Evolutionary conservation across 92 coral and sea anemone genomes (phyloP).

Genomic region (Epizoanthus illoricatus): DNA sequence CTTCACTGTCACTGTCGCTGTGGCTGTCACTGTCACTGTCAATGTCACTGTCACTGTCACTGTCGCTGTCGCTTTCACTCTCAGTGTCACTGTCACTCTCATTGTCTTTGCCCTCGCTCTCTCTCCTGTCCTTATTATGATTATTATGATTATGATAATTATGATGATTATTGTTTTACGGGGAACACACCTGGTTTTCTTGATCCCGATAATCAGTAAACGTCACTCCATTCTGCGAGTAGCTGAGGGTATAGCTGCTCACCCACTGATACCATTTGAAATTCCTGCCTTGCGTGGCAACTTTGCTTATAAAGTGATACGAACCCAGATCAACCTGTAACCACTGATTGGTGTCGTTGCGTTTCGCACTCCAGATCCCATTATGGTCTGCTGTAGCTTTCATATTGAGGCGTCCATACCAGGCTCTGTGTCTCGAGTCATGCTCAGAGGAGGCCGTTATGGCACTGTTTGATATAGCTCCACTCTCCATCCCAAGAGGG

Average conservation of each 20-base stretch:
- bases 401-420: background rate
- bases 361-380: background rate
- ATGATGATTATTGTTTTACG: too few species aligned
- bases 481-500: too few species aligned
- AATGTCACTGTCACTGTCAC: too few species aligned
- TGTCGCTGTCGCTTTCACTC: too few species aligned
- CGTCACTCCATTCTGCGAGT: background rate
- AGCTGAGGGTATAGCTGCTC: background rate
- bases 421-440: background rate
- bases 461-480: background rate
- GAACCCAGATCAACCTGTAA: background rate
- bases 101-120: too few species aligned
- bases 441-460: background rate
- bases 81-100: too few species aligned
- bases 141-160: too few species aligned
- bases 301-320: background rate
- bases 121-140: too few species aligned
- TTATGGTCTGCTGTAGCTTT: background rate
- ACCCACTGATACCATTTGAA: background rate
- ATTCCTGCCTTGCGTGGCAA: background rate
- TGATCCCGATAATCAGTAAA: background rate
- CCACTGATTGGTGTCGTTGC: background rate
- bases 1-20: too few species aligned
- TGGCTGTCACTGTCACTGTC: too few species aligned
- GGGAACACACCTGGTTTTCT: too few species aligned